phyloP scores from a whole-genome alignment of 2,888 invertebrate species.

The Augiades crinisus region DNA sequence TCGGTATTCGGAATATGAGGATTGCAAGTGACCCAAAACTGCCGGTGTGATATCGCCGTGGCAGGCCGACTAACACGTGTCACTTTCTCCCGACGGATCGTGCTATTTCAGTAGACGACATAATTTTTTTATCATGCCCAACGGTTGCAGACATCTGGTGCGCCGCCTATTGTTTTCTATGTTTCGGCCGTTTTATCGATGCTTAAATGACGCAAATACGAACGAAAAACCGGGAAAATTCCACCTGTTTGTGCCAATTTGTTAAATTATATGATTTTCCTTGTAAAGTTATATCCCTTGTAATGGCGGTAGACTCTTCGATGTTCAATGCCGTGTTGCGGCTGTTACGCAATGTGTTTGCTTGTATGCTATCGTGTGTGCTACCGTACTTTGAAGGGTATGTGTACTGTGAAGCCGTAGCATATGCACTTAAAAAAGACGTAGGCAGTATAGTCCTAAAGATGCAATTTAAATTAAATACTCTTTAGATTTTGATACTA shows the following conservation, averaged over 20 bases:
- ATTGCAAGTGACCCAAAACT: constrained; percentile 72
- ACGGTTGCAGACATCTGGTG: constrained; percentile 24
- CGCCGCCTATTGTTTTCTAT: constrained; percentile 46
- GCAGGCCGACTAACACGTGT: constrained; percentile 55
- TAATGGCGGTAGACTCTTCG: no score
- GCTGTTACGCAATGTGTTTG: no score
- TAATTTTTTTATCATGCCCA: constrained; percentile 52
- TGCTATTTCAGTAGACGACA: constrained; percentile 67
- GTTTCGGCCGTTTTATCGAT: constrained; percentile 5
- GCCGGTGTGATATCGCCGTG: constrained; percentile 58
- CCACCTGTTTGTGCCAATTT: not conserved
- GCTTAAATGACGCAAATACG: constrained; percentile 14
- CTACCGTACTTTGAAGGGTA: no score
- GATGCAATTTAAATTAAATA: no score
- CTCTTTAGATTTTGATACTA: no score
- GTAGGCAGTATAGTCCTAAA: no score
- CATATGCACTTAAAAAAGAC: no score
- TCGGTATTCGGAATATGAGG: constrained; percentile 59
- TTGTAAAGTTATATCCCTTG: no score
- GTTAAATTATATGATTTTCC: not conserved
- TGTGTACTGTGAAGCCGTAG: no score
- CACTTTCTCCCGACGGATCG: constrained; percentile 58
- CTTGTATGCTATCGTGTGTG: no score
- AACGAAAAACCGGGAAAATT: constrained; percentile 1
- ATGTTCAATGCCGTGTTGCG: no score